Base-by-base conservation (phyloP, 2,113 vertebrate genomes). In the Aegithalos caudatus region DNA sequence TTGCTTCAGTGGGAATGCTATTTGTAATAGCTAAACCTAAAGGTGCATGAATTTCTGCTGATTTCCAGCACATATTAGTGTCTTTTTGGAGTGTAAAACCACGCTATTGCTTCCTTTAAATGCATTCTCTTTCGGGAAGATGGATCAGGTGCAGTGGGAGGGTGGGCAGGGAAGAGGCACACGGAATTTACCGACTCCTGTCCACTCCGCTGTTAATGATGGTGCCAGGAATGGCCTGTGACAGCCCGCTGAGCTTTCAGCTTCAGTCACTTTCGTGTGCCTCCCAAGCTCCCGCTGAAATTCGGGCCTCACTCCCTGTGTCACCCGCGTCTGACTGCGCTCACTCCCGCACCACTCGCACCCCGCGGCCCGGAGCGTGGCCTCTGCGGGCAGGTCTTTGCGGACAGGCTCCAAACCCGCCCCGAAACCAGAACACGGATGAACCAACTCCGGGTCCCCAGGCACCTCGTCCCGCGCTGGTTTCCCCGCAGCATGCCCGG, bases 371-470 rank as follows among this genome's bases (percentile, higher is more conserved):
- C 3, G 2, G 44, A 79, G 23, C 1, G 1, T 3, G 24, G 19
- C 62, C n/a, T 48, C 16, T 8, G 54, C 2, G 10, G 40, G 37
- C 56, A 11, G 19, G 3, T 12, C 29, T 48, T 16, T 8, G 58
- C 1, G 1, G 9, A 54, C 56, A 10, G 16, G 4, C 12, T 38
- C 23, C 31, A 42, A 70, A 11, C 1, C 5, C 14, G 14, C 15
- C 5, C 16, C 2, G 21, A 18, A 33, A 27, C 5, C 37, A 38
- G 33, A 56, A 11, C 1, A 0, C 0, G 17, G 42, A 6, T 2
- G 57, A 42, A 9, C 4, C 16, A 9, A 5, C 4, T 15, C 20
- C 3, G 18, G 16, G 10, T 3, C 3, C 7, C 7, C 48, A 20
- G 3, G 25, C 7, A 9, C 10, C 20, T 15, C 50, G 9, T 6